Evolutionary conservation across 1,140 invertebrate genomes (phyloP), one percentile per base, ranked within the genome.

Genomic region (Procambarus virginalis): DNA sequence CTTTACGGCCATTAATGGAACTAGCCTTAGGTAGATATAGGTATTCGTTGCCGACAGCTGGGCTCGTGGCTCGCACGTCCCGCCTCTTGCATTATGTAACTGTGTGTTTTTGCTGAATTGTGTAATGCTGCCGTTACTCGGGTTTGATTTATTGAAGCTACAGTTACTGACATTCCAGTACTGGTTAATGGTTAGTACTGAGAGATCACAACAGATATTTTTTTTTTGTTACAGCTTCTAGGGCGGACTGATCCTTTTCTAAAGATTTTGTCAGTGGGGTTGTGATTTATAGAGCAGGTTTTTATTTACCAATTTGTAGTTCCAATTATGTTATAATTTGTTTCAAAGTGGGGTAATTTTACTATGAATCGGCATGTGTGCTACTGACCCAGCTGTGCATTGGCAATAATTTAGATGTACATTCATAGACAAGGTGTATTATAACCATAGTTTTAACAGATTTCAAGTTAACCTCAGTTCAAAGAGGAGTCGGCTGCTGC

Each of bases 1-100:
- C 49, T 80, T 80, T 55, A 80, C 49, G 34, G 78, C n/a, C 78
- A 55, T 80, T 80, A 80, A 80, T 80, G 78, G 78, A 80, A 55
- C 49, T 64, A 80, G 78, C 55, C 55, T n/a, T 80, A 80, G 78
- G 49, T 80, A 80, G 78, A 22, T 55, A 34, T 80, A 80, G 78
- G 48, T 80, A 80, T 20, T 20, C 10, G 55, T 49, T 55, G 10
- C 78, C 22, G 46, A 55, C 55, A 20, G 17, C 55, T n/a, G 78
- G 55, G 55, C 49, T 55, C 46, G 49, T 80, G 55, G 78, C 49
- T 55, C 22, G 49, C 14, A 58, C 6, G 9, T 55, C 51, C 64
- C n/a, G 64, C 12, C 17, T 2, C 12, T 17, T 17, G 64, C 4
- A 68, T 4, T 17, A 68, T 17, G 12, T 64, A 3, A n/a, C 60